Evolutionary conservation across 2,797 vertebrate genomes (phyloP), one percentile per base, ranked within the genome.

Genomic region (Molossus alvarezi): DNA sequence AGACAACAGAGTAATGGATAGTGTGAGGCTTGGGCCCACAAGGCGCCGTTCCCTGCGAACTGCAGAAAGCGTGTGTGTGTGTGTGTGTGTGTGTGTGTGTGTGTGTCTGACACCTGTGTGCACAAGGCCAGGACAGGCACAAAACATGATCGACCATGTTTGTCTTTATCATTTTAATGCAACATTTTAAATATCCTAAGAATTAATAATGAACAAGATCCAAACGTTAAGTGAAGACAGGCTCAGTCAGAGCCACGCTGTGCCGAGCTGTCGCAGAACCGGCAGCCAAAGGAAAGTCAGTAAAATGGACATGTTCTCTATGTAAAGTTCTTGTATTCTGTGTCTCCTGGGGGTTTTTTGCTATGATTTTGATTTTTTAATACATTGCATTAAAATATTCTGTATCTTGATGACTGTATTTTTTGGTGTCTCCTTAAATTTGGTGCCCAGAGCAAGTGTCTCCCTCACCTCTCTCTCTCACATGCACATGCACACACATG

Each of bases 351-450:
- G 14, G 14, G 6, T 0, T 2, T 57, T 15, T 72, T 91, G 87
- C 80, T 51, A 18, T 69, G 53, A 88, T 90, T 84, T 67, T 33
- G 2, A 82, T 69, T 83, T 92, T 90, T 58, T 55, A 8, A 79
- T 62, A 86, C 55, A 81, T n/a, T 83, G 12, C 6, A 77, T 69
- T 75, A 62, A 92, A 82, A 90, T n/a, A 48, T 76, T 51, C 29
- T 86, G 60, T 77, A 45, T 60, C 15, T 75, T 65, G 25, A 92
- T 69, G 62, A 45, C n/a, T 33, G 0, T 75, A 4, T 3, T 11
- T 89, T 89, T 51, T 21, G 17, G 37, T 8, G 57, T 69, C 33
- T 11, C 9, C 8, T 76, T 64, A 76, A 71, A 37, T 90, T 87
- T 86, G 64, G 27, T 65, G 69, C 33, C 25, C 15, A 29, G 27